These are phyloP conservation scores for Lithobius niger DNA, from an alignment of 1,140 invertebrate species.

Conservation along the genomic window DNA sequence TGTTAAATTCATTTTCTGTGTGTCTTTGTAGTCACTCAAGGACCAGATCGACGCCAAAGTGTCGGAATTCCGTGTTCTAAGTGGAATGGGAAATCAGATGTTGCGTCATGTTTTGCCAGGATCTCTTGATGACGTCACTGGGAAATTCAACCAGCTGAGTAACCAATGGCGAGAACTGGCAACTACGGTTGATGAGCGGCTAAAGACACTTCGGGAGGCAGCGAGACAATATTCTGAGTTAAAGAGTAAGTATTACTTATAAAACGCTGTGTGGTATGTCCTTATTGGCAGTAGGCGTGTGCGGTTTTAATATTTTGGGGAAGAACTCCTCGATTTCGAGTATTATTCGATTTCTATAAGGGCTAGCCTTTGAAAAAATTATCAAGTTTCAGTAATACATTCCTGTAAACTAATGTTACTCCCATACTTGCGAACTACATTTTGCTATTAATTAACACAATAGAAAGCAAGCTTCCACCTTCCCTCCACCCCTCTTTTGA, in stretches of 20 bases:
- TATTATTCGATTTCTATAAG: no score
- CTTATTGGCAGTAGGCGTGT: not conserved
- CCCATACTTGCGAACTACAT: no score
- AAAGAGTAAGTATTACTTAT: constrained; percentile 37
- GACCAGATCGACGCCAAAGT: constrained; percentile 55
- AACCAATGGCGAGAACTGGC: constrained; percentile 55
- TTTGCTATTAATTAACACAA: not conserved
- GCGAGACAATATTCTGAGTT: constrained; percentile 62
- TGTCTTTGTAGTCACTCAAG: constrained; percentile 49
- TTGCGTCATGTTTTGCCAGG: constrained; percentile 9
- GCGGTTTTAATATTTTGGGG: no score
- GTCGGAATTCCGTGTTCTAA: constrained; percentile 49
- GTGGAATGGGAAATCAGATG: constrained; percentile 42
- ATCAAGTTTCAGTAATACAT: no score
- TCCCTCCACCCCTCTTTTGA: no score
- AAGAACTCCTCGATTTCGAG: no score
- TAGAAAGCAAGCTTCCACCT: no score
- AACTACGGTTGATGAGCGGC: constrained; percentile 43
- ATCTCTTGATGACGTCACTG: constrained; percentile 41
- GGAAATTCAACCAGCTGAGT: constrained; percentile 51
- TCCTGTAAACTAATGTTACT: no score
- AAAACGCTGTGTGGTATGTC: not conserved
- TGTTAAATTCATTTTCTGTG: no score
- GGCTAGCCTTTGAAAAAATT: no score
- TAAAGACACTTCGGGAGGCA: constrained; percentile 46